These are phyloP conservation scores for Drymodes brunneopygia DNA, from an alignment of 2,113 vertebrate species.

Conservation along the genomic window DNA sequence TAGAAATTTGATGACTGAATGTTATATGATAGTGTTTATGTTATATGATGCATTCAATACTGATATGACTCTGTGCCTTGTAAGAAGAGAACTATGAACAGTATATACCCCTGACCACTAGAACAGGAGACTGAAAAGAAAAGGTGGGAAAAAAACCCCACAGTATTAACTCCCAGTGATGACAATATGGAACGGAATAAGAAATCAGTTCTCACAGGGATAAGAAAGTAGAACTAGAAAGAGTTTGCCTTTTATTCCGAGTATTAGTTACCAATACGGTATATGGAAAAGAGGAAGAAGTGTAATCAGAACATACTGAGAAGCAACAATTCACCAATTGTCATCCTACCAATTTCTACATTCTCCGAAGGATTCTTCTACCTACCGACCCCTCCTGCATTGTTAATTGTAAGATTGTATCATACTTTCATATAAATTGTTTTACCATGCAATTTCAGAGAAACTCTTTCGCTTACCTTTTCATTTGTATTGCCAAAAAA, in stretches of 20 bases:
- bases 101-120: background rate
- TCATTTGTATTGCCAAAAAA: background rate
- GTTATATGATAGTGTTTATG: background rate
- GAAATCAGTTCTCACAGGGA: background rate
- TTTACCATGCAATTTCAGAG: background rate
- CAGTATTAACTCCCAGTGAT: background rate
- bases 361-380: background rate
- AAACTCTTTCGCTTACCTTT: background rate
- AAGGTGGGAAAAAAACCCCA: rapidly evolving
- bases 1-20: background rate
- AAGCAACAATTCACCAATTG: background rate
- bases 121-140: background rate
- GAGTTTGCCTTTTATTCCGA: background rate
- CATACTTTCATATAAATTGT: background rate
- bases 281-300: background rate
- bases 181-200: background rate
- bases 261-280: background rate
- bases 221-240: background rate
- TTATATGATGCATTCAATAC: background rate
- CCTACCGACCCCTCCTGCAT: rapidly evolving
- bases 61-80: background rate
- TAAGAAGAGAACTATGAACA: background rate
- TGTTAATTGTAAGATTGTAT: background rate
- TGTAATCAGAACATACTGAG: background rate
- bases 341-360: background rate